Conservation (phyloP, 2,888 invertebrate genomes). For the Orthonevra nobilis region DNA sequence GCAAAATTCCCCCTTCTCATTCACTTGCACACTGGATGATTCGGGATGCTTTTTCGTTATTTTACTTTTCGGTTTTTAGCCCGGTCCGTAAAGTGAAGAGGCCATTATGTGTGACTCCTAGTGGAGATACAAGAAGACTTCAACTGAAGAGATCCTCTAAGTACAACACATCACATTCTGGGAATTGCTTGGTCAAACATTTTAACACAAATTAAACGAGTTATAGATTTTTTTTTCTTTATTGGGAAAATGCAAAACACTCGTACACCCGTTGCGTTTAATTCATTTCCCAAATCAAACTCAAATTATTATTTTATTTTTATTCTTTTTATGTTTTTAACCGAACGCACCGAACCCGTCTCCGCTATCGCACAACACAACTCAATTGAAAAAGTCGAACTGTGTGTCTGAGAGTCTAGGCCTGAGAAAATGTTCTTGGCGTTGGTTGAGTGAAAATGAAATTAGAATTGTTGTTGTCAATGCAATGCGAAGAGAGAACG, state of each 20-base stretch:
- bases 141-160: constrained; percentile 11
- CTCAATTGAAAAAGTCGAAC: constrained; percentile 66
- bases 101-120: constrained; percentile 62
- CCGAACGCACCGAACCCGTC: constrained; percentile 52
- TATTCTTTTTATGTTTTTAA: constrained; percentile 20
- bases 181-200: neutral
- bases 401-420: too few species aligned
- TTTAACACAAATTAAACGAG: neutral
- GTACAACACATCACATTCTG: constrained; percentile 27
- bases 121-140: constrained; percentile 28
- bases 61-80: constrained; percentile 25
- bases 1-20: neutral
- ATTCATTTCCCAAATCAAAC: too few species aligned
- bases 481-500: constrained; percentile 26
- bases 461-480: constrained; percentile 42
- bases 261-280: neutral
- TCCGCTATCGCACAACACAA: constrained; percentile 42
- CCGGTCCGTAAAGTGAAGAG: constrained; percentile 65
- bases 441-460: constrained; percentile 51
- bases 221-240: neutral
- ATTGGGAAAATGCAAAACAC: constrained; percentile 1
- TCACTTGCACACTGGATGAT: too few species aligned
- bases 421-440: constrained; percentile 49
- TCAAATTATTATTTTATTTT: constrained; percentile 14
- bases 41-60: too few species aligned